A percentile compares a stretch with the other conserved stretches of the same genome.
phyloP scores from a whole-genome alignment of 1,140 invertebrate genomes.

The Drosophila bifasciata region DNA sequence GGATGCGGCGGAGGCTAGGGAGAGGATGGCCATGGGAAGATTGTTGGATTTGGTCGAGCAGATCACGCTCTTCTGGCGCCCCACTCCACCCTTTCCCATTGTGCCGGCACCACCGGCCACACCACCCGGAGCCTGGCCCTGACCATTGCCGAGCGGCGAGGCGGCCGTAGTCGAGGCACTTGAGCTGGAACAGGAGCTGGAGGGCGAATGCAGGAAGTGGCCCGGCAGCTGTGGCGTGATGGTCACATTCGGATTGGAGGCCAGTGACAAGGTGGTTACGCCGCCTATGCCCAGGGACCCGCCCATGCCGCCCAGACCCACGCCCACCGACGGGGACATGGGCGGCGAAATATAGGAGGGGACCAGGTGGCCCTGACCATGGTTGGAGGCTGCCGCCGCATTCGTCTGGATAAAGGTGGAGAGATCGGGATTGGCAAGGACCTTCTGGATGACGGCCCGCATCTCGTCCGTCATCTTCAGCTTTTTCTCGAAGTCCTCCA shows the following conservation, averaged over 20 bases:
- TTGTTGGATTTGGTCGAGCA: constrained; percentile 74
- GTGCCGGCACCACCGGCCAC: not conserved
- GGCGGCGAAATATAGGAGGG: constrained; percentile 80
- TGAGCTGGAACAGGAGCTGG: constrained; percentile 64
- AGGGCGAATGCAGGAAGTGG: constrained; percentile 73
- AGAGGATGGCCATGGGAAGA: constrained; percentile 63
- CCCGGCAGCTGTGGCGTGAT: constrained; percentile 76
- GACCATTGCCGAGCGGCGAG: constrained; percentile 54
- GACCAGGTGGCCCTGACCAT: constrained; percentile 36
- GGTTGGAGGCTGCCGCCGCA: constrained; percentile 21
- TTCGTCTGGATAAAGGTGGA: constrained; percentile 82
- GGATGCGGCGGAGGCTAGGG: constrained; percentile 25
- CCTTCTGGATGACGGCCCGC: constrained; percentile 81
- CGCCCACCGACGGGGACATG: constrained; percentile 72
- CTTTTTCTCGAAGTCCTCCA: constrained; percentile 82
- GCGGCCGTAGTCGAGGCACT: constrained; percentile 72
- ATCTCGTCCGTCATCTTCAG: constrained; percentile 83
- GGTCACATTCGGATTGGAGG: constrained; percentile 39
- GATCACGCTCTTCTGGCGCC: constrained; percentile 77
- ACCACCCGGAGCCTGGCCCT: not conserved
- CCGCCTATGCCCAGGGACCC: not conserved
- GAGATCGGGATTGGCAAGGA: constrained; percentile 80
- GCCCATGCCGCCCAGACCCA: constrained; percentile 1
- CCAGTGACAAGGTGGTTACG: constrained; percentile 36
- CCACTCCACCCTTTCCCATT: constrained; percentile 4